phyloP scores from a whole-genome alignment of 2,888 invertebrate species.

The Drosophila aldrichi region DNA sequence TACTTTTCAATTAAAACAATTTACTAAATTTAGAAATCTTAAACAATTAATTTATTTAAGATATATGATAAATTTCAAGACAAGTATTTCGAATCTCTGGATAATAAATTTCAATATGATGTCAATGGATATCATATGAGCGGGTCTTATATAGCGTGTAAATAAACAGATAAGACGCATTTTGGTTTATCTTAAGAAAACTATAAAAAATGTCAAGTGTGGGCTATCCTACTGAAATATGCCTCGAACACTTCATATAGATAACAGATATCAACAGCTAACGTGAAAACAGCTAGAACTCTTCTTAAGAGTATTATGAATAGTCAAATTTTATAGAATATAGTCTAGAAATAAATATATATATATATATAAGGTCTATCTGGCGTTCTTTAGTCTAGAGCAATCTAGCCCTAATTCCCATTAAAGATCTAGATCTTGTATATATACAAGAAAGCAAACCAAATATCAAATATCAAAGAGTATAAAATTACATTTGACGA shows the following conservation, averaged over 20 bases:
- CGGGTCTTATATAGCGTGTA: background rate
- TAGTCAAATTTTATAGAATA: background rate
- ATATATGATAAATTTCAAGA: background rate
- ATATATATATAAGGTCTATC: background rate
- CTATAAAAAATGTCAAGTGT: background rate
- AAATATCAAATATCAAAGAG: background rate
- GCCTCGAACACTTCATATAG: background rate
- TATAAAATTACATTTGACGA: constrained; percentile 1
- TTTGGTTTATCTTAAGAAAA: background rate
- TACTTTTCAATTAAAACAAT: background rate
- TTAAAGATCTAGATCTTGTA: too few relatives aligned
- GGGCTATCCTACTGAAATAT: background rate
- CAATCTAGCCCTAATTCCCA: background rate
- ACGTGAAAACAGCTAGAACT: background rate
- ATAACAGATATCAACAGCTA: background rate
- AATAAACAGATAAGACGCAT: background rate
- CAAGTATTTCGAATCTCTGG: background rate
- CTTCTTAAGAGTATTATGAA: background rate
- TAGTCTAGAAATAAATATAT: background rate
- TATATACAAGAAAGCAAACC: background rate
- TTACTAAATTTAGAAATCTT: background rate
- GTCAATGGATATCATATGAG: background rate
- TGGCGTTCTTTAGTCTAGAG: background rate
- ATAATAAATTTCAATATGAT: background rate
- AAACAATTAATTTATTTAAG: background rate